Percentiles rank a stretch among this genome's conserved stretches.
Conservation (phyloP, 2,113 vertebrate genomes). For the Bubo bubo region DNA sequence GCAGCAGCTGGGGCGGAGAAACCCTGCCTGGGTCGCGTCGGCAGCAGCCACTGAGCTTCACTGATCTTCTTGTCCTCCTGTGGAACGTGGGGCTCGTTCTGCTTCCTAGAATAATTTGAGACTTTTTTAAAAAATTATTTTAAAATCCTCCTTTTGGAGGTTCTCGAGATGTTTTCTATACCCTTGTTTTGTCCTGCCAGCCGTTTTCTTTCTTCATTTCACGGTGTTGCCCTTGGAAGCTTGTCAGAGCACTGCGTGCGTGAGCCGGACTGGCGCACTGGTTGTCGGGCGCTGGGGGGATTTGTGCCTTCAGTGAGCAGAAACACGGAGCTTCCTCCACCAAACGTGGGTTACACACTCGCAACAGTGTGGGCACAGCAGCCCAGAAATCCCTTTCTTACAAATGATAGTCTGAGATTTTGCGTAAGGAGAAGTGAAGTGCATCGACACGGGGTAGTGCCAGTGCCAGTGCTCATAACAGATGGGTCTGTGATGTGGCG, state of each 20-base stretch:
- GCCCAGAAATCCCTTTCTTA: neutral
- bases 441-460: fast-evolving
- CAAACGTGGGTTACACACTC: fast-evolving
- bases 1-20: neutral
- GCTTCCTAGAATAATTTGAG: neutral
- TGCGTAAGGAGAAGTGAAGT: neutral
- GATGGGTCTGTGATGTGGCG: fast-evolving
- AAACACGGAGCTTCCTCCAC: neutral
- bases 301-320: neutral
- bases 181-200: neutral
- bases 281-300: neutral
- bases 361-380: fast-evolving
- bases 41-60: neutral
- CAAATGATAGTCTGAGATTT: neutral
- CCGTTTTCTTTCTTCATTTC: neutral
- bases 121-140: no score
- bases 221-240: neutral
- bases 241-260: neutral
- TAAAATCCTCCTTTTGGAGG: neutral
- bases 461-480: fast-evolving
- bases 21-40: fast-evolving
- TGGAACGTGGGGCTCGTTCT: fast-evolving
- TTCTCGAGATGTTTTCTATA: fast-evolving
- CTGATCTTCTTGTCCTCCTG: neutral
- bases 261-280: neutral